A percentile compares a stretch with the other conserved stretches of the same genome.
Conservation (phyloP, 2,113 vertebrate species). For the Chaenocephalus aceratus region DNA sequence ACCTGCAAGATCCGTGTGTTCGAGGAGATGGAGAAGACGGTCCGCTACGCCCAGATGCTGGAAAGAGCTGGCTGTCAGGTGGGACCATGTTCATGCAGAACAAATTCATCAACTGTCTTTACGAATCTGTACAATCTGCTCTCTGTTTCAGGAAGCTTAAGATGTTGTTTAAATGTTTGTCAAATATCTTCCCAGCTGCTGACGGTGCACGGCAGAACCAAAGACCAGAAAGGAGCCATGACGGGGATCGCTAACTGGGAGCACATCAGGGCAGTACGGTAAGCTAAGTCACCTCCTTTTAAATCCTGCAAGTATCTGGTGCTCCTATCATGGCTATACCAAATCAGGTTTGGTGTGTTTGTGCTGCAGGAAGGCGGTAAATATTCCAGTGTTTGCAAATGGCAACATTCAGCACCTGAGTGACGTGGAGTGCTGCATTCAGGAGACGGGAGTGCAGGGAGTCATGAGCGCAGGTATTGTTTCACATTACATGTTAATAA, state of each 20-base stretch:
- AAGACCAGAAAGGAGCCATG: slow-evolving; percentile 95
- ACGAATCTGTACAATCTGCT: not conserved
- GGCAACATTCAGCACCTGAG: slow-evolving; percentile 95
- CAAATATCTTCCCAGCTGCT: slow-evolving; percentile 83
- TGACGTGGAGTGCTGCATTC: slow-evolving; percentile 93
- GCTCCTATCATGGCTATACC: not conserved
- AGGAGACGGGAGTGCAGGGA: slow-evolving; percentile 93
- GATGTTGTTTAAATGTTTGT: not conserved
- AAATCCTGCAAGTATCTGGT: not conserved
- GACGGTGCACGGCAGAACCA: slow-evolving; percentile 95
- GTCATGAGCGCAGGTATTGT: slow-evolving; percentile 95
- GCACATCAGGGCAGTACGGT: slow-evolving; percentile 95
- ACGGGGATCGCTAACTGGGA: slow-evolving; percentile 94
- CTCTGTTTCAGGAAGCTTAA: not conserved
- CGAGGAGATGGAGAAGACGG: slow-evolving; percentile 92
- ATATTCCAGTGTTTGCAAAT: slow-evolving; percentile 96
- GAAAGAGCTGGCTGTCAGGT: slow-evolving; percentile 98
- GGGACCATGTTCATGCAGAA: not conserved
- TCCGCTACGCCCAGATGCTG: slow-evolving; percentile 95
- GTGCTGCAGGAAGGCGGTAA: slow-evolving; percentile 87
- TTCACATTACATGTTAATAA: not conserved
- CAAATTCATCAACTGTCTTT: not conserved
- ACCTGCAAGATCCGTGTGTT: slow-evolving; percentile 99
- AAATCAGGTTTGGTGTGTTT: not conserved
- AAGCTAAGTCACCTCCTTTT: slow-evolving; percentile 40